Percentiles rank a stretch among this genome's conserved stretches.
These are phyloP conservation scores for Galemys pyrenaicus DNA, from an alignment of 2,113 vertebrate species.

Conservation along the genomic window DNA sequence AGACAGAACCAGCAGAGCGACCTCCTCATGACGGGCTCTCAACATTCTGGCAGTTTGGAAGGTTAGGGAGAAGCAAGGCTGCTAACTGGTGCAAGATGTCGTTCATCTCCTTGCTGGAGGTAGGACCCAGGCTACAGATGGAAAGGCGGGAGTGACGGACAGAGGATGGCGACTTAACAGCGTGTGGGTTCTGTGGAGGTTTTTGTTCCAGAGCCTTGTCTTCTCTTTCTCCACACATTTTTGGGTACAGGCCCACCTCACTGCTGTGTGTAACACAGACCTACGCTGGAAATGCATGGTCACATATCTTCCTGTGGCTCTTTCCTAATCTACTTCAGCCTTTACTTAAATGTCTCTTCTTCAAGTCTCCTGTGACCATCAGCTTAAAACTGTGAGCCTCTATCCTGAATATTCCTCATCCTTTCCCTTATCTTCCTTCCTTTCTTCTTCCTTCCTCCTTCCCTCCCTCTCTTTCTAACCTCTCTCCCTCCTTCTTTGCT, in stretches of 20 bases:
- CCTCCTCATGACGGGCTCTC: neutral
- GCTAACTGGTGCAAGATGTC: neutral
- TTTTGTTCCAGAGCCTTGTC: neutral
- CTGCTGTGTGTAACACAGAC: neutral
- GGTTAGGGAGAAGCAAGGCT: neutral
- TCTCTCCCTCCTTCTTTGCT: too few species aligned
- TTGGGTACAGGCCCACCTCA: neutral
- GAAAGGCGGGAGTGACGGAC: neutral
- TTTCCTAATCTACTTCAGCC: neutral
- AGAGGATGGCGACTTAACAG: neutral
- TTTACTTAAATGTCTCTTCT: neutral
- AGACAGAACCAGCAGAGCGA: neutral
- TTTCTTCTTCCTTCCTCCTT: neutral
- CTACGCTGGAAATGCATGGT: neutral
- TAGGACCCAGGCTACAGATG: neutral
- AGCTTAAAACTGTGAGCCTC: neutral
- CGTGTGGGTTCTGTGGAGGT: neutral
- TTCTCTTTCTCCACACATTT: neutral
- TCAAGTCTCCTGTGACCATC: neutral
- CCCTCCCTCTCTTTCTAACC: too few species aligned
- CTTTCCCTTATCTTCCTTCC: too few species aligned
- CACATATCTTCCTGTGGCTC: neutral
- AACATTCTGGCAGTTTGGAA: neutral
- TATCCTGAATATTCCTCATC: neutral
- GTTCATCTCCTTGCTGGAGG: neutral